phyloP scores from a whole-genome alignment of 1,140 invertebrate genomes.

The Orius laevigatus region DNA sequence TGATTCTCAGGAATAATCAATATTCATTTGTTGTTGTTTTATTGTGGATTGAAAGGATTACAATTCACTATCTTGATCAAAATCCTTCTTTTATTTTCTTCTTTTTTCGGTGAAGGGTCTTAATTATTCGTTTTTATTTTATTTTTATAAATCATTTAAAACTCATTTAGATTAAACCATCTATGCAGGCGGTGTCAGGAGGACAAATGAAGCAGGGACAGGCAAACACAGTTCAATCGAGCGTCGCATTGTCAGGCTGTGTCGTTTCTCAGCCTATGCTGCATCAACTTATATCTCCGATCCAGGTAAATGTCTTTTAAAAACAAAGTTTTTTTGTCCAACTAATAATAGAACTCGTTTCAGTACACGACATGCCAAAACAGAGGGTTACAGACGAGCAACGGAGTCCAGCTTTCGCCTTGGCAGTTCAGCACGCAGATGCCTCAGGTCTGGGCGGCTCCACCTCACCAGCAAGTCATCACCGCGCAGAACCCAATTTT shows the following conservation, averaged over 20 bases:
- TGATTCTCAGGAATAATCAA: no score
- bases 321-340: not conserved
- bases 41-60: no score
- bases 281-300: conserved; percentile 12
- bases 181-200: conserved; percentile 4
- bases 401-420: conserved; percentile 34
- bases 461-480: conserved; percentile 25
- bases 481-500: conserved; percentile 60
- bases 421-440: conserved; percentile 40
- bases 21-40: no score
- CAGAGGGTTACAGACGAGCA: conserved; percentile 8
- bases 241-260: conserved; percentile 1
- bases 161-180: conserved; percentile 9
- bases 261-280: conserved; percentile 9
- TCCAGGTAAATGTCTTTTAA: conserved; percentile 10
- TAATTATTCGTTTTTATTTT: no score
- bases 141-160: not conserved
- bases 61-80: no score
- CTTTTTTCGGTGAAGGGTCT: no score
- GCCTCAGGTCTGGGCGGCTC: conserved; percentile 49
- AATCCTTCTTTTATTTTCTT: no score
- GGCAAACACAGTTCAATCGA: not conserved
- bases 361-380: conserved; percentile 29
- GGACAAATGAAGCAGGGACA: conserved; percentile 5
- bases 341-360: not conserved